Base-by-base conservation (phyloP, 1,140 invertebrate species). In the Temnothorax curvispinosus region DNA sequence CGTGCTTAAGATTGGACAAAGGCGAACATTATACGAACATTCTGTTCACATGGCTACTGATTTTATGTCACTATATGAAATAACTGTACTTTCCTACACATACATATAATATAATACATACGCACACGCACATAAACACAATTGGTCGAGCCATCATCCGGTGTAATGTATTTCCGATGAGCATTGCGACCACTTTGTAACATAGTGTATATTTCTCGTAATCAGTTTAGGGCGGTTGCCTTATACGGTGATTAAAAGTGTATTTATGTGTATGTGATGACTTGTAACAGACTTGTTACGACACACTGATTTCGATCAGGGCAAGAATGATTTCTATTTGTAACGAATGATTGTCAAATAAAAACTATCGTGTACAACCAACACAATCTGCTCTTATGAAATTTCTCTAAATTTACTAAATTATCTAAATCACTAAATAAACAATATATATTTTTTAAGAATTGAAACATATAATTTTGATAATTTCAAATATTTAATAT, bases 341-440 rank as follows among this genome's bases (percentile, higher is more conserved):
- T 88, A 76, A 89, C 35, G 75, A 80, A 88, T 18, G 82, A 89
- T 89, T 87, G 88, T 86, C 62, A 76, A 89, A 89, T 89, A 89
- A 90, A 90, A 44, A 69, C 35, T 90, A 87, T 41, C 64, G 15
- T 77, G 75, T 58, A 86, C 52, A 58, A 60, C 32, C 32, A 44
- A 2, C 21, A 47, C 5, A n/a, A 2, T 35, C 3, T 69, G 1
- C 15, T 84, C 27, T 84, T 60, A 47, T 74, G 47, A n/a, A 52
- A 72, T 15, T 18, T 60, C 6, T 0, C 3, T 27, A 27, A 27
- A 27, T 27, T 27, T 27, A 27, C 27, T 27, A 27, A 27, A 27
- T 27, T 27, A 27, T 27, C 27, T 27, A 27, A 27, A 27, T 27
- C 27, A 27, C 27, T 35, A 44, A 47, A 18, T 13, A 9, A 47